phyloP scores from a whole-genome alignment of 2,888 invertebrate genomes.

The Tenthredo distinguenda region DNA sequence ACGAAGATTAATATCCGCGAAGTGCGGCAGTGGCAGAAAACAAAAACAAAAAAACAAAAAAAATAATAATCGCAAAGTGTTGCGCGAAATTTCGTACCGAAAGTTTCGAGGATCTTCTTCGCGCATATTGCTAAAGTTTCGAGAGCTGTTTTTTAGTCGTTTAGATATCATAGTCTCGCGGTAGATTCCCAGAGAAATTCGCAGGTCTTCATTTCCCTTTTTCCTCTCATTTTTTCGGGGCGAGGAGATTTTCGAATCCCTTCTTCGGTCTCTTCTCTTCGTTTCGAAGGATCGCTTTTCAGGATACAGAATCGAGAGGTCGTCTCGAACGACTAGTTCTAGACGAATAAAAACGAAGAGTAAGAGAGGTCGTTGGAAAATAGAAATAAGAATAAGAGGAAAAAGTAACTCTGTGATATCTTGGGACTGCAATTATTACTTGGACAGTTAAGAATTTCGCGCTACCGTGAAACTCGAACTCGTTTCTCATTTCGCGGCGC shows the following conservation, averaged over 20 bases:
- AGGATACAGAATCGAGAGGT: background rate
- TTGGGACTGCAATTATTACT: slow-evolving; percentile 7
- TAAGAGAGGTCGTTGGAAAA: background rate
- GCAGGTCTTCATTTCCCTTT: background rate
- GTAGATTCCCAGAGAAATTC: background rate
- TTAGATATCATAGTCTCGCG: background rate
- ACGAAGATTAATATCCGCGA: background rate
- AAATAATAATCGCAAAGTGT: background rate
- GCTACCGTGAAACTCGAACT: slow-evolving; percentile 17
- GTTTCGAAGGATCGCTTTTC: background rate
- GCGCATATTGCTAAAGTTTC: slow-evolving; percentile 34
- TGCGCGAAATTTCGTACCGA: background rate
- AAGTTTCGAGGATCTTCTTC: background rate
- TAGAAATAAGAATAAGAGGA: background rate
- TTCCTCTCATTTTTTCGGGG: too few species aligned
- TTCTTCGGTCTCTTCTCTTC: background rate
- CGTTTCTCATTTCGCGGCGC: background rate
- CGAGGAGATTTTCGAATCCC: background rate
- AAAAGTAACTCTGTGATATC: background rate
- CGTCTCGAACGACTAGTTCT: background rate
- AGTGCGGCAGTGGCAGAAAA: background rate
- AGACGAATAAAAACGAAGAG: background rate
- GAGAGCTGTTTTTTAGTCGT: slow-evolving; percentile 21
- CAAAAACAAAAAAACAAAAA: background rate
- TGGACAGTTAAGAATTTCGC: slow-evolving; percentile 22